Evolutionary conservation across 1,140 invertebrate species (phyloP).

Genomic region (Diuraphis noxia): DNA sequence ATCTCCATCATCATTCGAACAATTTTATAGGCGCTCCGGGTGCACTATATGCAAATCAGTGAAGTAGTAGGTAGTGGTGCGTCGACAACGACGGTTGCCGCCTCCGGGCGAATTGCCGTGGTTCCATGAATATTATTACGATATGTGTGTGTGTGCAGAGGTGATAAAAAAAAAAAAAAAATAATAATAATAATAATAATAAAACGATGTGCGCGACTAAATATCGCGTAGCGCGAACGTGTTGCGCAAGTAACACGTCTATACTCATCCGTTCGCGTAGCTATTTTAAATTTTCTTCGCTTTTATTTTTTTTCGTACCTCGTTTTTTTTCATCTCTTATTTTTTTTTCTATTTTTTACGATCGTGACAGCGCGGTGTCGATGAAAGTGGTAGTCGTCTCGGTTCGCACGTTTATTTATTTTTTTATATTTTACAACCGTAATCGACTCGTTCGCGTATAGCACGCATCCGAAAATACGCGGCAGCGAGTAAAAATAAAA

Average conservation of each 20-base stretch:
- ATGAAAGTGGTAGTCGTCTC: neutral
- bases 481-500: neutral
- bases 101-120: constrained; percentile 9
- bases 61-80: neutral
- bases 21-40: constrained; percentile 2
- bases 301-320: neutral
- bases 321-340: neutral
- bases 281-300: neutral
- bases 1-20: constrained; percentile 14
- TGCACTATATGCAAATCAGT: constrained; percentile 8
- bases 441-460: constrained; percentile 19
- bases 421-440: neutral
- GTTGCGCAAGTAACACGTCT: constrained; percentile 16
- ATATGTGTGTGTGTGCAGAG: no score
- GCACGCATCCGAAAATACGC: neutral
- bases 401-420: neutral
- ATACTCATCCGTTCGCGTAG: neutral
- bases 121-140: constrained; percentile 42
- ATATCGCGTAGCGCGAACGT: constrained; percentile 3
- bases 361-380: neutral
- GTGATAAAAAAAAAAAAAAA: neutral
- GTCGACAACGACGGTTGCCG: neutral
- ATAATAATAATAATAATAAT: neutral
- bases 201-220: neutral
- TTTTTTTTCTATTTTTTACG: neutral